A percentile compares a stretch with the other conserved stretches of the same genome.
These are phyloP conservation scores for Chelon auratus DNA, from an alignment of 2,797 vertebrate genomes.

Conservation along the genomic window DNA sequence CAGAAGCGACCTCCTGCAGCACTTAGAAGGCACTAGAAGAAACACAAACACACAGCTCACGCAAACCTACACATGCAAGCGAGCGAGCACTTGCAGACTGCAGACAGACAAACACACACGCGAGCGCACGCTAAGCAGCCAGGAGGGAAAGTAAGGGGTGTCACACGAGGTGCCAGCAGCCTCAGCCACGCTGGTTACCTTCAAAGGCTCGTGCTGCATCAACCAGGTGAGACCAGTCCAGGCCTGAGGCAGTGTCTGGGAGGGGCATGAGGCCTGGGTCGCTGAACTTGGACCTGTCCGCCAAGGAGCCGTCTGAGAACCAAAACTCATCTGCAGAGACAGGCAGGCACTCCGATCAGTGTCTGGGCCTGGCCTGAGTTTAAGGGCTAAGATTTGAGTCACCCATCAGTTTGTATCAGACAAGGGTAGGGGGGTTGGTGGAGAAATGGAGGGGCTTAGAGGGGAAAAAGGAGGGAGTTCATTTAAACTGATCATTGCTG, in stretches of 20 bases:
- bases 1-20: constrained; percentile 55
- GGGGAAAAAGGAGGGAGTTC: constrained; percentile 12
- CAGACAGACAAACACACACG: constrained; percentile 50
- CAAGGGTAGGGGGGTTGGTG: constrained; percentile 40
- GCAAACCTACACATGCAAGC: constrained; percentile 71
- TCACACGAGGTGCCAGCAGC: constrained; percentile 74
- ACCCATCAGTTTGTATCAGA: constrained; percentile 54
- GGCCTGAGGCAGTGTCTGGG: constrained; percentile 92
- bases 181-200: constrained; percentile 88
- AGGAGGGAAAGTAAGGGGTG: constrained; percentile 12
- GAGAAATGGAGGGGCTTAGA: constrained; percentile 25
- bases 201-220: constrained; percentile 96
- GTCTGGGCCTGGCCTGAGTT: constrained; percentile 64
- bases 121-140: constrained; percentile 59
- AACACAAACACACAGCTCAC: constrained; percentile 59
- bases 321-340: constrained; percentile 95
- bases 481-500: constrained; percentile 6
- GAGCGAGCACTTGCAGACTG: constrained; percentile 58
- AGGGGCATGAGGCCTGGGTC: constrained; percentile 98
- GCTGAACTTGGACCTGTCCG: constrained; percentile 94
- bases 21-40: constrained; percentile 49
- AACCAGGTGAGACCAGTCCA: constrained; percentile 98
- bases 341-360: constrained; percentile 76
- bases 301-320: constrained; percentile 97
- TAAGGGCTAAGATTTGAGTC: constrained; percentile 40